phyloP scores from a whole-genome alignment of 1,140 invertebrate species.

The Zaprionus taronus region DNA sequence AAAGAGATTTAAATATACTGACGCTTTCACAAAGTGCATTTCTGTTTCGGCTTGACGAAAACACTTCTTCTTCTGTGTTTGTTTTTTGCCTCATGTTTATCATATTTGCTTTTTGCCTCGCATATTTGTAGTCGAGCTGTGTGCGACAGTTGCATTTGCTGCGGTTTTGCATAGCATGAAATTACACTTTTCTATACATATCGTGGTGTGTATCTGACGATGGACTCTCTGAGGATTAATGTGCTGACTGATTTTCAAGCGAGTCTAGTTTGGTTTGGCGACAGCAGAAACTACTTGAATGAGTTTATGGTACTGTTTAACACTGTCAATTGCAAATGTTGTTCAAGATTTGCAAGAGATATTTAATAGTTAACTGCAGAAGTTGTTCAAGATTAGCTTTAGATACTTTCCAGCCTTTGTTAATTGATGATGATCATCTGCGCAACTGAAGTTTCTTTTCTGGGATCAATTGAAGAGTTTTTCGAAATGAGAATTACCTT shows the following conservation, averaged over 20 bases:
- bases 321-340: background rate
- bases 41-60: too few species aligned
- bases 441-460: background rate
- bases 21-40: too few species aligned
- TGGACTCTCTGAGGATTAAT: conserved; percentile 6
- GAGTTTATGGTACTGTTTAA: background rate
- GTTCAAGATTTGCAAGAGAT: background rate
- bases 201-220: background rate
- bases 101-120: background rate
- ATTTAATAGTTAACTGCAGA: background rate
- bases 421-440: background rate
- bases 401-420: background rate
- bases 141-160: conserved; percentile 57
- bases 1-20: too few species aligned
- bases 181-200: conserved; percentile 27
- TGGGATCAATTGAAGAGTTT: background rate
- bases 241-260: background rate
- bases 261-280: background rate
- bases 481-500: conserved; percentile 1
- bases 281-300: background rate
- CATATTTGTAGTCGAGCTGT: conserved; percentile 4
- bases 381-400: background rate
- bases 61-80: too few species aligned
- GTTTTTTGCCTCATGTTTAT: background rate
- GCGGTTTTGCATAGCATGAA: conserved; percentile 57